Evolutionary conservation across 2,797 vertebrate genomes (phyloP), one percentile per base, ranked within the genome.

Genomic region (Gobio occitaniae): DNA sequence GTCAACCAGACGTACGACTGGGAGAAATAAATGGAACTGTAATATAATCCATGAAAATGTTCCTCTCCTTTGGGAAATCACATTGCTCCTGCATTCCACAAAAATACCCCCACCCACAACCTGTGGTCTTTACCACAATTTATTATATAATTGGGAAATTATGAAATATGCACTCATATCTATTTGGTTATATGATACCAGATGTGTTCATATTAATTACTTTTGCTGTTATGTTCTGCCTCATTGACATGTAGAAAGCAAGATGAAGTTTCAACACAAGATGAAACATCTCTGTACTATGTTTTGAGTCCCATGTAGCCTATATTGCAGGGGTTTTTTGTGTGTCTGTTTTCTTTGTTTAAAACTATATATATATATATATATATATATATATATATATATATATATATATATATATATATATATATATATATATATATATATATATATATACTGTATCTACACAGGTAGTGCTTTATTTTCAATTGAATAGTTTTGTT

Each of bases 51-150:
- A 16, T 69, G 50, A 9, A 48, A 47, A 71, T 21, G 13, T 54
- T 50, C 21, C 21, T 50, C 21, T 83, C 86, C 69, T 83, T 44
- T 80, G 48, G 78, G 54, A 86, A 85, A 80, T 80, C 32, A 56
- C 19, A 63, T 59, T 1, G 15, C 9, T 79, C 32, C 47, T 47
- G 41, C 52, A 41, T 63, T 36, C 16, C 10, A n/a, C 32, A 54
- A 41, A 68, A 81, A 70, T 29, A 25, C n/a, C 54, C 48, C 68
- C 19, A 50, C 41, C 44, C 36, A 78, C 61, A 54, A 70, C 15
- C 38, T 70, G n/a, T 68, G 17, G 25, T 52, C 52, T 54, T 6
- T 21, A 10, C 3, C 38, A 19, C 54, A 77, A 61, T 41, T 78
- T 21, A 25, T 4, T 10, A 2, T 75, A 52, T 61, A 21, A 61